Conservation (phyloP, 2,797 vertebrate genomes). For the Acanthopagrus latus region DNA sequence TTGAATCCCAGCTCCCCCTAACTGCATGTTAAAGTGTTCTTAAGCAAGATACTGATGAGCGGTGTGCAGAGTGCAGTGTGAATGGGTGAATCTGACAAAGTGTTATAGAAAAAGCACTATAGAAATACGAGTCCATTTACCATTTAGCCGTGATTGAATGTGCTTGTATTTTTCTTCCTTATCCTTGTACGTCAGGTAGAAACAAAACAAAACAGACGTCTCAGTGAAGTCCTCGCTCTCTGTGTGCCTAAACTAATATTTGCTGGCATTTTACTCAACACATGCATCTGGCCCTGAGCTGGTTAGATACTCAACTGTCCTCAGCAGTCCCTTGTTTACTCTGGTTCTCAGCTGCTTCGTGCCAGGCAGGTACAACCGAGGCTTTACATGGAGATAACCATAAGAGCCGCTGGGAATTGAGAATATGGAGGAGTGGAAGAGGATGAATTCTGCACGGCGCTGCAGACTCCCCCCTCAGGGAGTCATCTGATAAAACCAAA, state of each 20-base stretch:
- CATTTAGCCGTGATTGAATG: not conserved
- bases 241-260: not conserved
- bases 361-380: not conserved
- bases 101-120: no score
- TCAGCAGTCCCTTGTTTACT: not conserved
- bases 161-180: not conserved
- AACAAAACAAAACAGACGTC: not conserved
- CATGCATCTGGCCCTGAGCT: not conserved
- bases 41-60: no score
- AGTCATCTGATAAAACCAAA: constrained; percentile 4
- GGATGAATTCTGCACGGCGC: not conserved
- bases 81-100: no score
- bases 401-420: not conserved
- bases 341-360: not conserved
- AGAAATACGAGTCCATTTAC: no score
- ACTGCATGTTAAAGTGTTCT: no score
- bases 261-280: not conserved
- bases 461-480: not conserved
- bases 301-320: not conserved
- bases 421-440: not conserved
- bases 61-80: no score
- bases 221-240: not conserved
- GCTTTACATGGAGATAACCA: not conserved
- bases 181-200: not conserved
- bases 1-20: no score